Evolutionary conservation across 2,888 invertebrate species (phyloP).

Genomic region (Conistra vaccinii): DNA sequence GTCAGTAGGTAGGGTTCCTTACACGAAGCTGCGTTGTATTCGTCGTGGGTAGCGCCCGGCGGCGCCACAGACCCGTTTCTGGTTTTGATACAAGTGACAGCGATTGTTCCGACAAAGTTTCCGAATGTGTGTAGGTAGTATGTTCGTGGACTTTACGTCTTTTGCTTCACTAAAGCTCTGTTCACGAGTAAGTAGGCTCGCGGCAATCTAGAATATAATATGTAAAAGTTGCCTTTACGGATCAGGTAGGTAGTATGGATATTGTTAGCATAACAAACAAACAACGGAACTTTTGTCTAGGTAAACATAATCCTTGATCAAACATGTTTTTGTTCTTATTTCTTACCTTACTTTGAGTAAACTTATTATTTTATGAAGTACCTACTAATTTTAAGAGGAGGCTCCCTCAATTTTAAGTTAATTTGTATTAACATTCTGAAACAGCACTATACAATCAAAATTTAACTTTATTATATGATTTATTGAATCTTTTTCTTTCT

Average conservation of each 20-base stretch:
- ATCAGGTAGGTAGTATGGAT: not conserved
- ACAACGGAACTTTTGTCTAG: not conserved
- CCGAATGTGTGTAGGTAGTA: conserved; percentile 27
- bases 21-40: conserved; percentile 63
- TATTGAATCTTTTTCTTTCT: no score
- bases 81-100: conserved; percentile 57
- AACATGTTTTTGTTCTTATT: not conserved
- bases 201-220: conserved; percentile 18
- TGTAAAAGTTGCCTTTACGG: not conserved
- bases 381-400: no score
- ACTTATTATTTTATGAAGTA: no score
- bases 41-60: conserved; percentile 73
- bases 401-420: no score
- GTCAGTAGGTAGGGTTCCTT: conserved; percentile 54
- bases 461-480: no score
- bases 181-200: not conserved
- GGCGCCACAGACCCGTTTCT: conserved; percentile 71
- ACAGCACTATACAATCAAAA: no score
- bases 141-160: conserved; percentile 44
- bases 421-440: no score
- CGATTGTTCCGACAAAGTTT: conserved; percentile 54
- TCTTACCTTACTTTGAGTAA: not conserved
- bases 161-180: conserved; percentile 8
- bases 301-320: not conserved
- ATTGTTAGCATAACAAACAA: conserved; percentile 11